Base-by-base conservation (phyloP, 2,888 invertebrate species). In the Drosophila pseudotalamancana region DNA sequence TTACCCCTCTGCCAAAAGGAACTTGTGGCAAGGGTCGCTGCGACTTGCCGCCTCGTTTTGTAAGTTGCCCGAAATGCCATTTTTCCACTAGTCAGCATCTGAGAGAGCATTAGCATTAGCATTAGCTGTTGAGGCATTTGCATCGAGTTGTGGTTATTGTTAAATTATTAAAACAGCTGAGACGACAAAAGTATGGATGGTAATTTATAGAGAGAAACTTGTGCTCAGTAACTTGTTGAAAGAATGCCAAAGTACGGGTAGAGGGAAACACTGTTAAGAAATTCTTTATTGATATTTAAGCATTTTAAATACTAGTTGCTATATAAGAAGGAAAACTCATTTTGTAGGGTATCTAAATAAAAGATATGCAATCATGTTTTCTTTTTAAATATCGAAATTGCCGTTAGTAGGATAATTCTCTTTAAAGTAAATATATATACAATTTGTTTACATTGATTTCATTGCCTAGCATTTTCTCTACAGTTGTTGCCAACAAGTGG, bases 131-230 rank as follows among this genome's bases (percentile, higher is more conserved):
- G 43, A 21, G 53, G 49, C 49, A 69, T 69, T 75, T 74, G 27
- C 75, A 57, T 45, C 49, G 42, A 53, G 29, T 62, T 62, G 70
- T 68, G 68, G 56, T 35, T 57, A 50, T 61, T 54, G 56, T 29
- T 74, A 54, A 74, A 72, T 62, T 74, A 69, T 74, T 72, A 62
- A 62, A 59, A 50, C 18, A 55, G 68, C 74, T 55, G 53, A 61
- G 61, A 32, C 34, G 27, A 18, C 50, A 37, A 37, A 56, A 50
- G 39, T 32, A 48, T 34, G 16, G 45, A 25, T 42, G 46, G 18
- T 35, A 35, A 53, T 54, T 54, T 49, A 16, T 43, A 27, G 25
- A 8, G 6, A n/a, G 18, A 37, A 53, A 11, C 4, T 32, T 23
- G 32, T 23, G 9, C 6, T n/a, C n/a, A n/a, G 32, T 23, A 3